A percentile compares a stretch with the other conserved stretches of the same genome.
phyloP scores from a whole-genome alignment of 2,797 vertebrate species.

The Mycteria americana region DNA sequence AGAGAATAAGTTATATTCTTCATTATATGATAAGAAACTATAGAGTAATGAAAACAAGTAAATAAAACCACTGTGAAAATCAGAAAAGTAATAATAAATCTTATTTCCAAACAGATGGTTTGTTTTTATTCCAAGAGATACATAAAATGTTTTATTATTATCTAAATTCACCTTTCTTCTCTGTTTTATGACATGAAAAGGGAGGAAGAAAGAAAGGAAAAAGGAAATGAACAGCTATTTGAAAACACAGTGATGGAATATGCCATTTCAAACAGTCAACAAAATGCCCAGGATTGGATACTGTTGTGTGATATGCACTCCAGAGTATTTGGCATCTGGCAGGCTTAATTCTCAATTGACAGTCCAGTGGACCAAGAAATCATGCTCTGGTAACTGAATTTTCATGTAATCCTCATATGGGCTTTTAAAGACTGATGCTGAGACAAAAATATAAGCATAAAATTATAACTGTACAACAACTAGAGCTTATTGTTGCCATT shows the following conservation, averaged over 20 bases:
- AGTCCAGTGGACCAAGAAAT: neutral
- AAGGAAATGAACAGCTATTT: neutral
- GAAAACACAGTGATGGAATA: neutral
- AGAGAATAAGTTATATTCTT: neutral
- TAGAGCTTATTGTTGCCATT: neutral
- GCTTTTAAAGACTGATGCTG: neutral
- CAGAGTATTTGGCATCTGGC: neutral
- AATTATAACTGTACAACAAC: neutral
- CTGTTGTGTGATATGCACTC: neutral
- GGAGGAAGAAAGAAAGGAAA: neutral
- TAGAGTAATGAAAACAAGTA: neutral
- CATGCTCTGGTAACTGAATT: neutral
- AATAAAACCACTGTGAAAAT: neutral
- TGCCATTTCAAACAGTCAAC: neutral
- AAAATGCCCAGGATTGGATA: neutral
- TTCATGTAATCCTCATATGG: neutral
- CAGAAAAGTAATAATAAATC: neutral
- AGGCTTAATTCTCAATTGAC: neutral
- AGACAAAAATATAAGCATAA: neutral
- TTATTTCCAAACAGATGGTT: neutral
- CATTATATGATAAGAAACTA: neutral
- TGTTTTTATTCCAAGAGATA: neutral
- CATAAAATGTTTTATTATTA: neutral
- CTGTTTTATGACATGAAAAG: neutral
- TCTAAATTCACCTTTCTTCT: neutral